Evolutionary conservation across 1,140 invertebrate genomes (phyloP).

Genomic region (Marisa cornuarietis): DNA sequence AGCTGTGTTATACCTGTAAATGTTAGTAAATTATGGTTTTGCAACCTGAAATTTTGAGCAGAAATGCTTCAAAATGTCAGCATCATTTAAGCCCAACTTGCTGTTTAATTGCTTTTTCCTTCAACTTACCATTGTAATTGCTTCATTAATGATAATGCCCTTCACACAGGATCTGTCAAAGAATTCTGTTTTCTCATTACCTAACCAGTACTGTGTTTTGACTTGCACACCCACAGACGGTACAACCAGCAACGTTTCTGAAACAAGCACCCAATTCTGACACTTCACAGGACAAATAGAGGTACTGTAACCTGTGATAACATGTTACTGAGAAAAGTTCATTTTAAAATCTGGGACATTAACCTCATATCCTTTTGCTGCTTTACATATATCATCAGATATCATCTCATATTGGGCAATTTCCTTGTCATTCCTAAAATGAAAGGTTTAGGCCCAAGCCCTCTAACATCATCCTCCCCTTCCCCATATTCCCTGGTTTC

Average conservation of each 20-base stretch:
- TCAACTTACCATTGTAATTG: constrained; percentile 17
- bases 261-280: background rate
- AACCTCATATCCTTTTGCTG: background rate
- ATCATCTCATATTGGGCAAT: background rate
- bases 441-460: too few relatives aligned
- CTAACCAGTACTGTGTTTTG: constrained; percentile 22
- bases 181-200: constrained; percentile 8
- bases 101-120: too few relatives aligned
- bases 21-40: too few relatives aligned
- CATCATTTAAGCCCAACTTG: too few relatives aligned
- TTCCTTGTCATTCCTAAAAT: too few relatives aligned
- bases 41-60: too few relatives aligned
- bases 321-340: background rate
- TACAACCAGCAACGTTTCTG: constrained; percentile 15
- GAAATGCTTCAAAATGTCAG: too few relatives aligned
- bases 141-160: constrained; percentile 19
- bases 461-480: too few relatives aligned
- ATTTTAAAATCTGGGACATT: background rate
- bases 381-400: background rate
- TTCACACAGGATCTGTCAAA: constrained; percentile 12
- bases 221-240: constrained; percentile 14
- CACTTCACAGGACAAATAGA: too few relatives aligned
- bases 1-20: too few relatives aligned
- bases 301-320: background rate
- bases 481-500: too few relatives aligned